These are phyloP conservation scores for Ictalurus punctatus DNA, from an alignment of 2,113 vertebrate species.

Conservation along the genomic window DNA sequence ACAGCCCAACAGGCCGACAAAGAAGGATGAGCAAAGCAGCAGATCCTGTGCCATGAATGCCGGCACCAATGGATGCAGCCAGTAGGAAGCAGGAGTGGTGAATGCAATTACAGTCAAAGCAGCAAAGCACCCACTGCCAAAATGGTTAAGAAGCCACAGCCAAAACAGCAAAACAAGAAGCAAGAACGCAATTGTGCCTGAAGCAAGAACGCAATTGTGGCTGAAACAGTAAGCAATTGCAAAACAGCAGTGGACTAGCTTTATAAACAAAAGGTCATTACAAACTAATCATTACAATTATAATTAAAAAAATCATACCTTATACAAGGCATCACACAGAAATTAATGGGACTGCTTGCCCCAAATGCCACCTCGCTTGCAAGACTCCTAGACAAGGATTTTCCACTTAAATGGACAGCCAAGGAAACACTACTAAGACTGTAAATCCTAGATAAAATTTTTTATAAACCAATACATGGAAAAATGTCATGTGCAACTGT, in stretches of 20 bases:
- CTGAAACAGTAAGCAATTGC: background rate
- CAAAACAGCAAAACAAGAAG: background rate
- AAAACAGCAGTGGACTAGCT: background rate
- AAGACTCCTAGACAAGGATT: background rate
- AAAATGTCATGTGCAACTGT: background rate
- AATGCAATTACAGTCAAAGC: background rate
- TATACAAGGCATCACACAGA: background rate
- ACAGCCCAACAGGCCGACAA: background rate
- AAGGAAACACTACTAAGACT: background rate
- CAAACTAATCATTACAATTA: background rate
- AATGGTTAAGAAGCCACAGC: background rate
- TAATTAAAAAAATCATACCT: background rate
- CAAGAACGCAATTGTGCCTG: background rate
- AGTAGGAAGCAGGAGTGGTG: background rate
- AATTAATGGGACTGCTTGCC: background rate
- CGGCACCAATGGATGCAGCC: background rate
- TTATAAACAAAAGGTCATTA: background rate
- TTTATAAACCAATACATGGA: background rate
- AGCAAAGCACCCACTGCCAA: background rate
- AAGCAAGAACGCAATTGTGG: background rate
- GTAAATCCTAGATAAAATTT: background rate
- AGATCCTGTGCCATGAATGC: background rate
- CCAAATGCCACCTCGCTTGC: background rate
- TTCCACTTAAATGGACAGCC: background rate
- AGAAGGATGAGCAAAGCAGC: background rate